These are phyloP conservation scores for Geopemphigus sp. DNA, from an alignment of 1,140 invertebrate species.

Conservation along the genomic window DNA sequence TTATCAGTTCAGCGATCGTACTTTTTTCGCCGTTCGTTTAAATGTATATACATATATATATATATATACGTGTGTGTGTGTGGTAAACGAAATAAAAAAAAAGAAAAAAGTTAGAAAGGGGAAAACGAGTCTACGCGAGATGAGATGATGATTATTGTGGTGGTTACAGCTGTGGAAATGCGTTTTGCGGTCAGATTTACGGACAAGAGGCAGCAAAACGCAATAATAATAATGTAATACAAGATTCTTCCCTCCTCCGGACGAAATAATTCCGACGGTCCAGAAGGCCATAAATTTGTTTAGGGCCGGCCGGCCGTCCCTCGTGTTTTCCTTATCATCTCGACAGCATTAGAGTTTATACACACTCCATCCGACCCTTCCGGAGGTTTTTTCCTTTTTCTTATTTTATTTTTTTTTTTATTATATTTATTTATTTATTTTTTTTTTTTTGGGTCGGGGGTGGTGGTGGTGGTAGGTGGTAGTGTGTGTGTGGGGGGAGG, in stretches of 20 bases:
- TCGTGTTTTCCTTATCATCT: conserved; percentile 48
- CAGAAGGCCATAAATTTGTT: conserved; percentile 49
- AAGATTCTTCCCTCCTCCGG: conserved; percentile 49
- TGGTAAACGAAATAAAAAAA: conserved; percentile 32
- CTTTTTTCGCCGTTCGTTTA: conserved; percentile 21
- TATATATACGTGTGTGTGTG: too few relatives aligned
- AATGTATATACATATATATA: conserved; percentile 11
- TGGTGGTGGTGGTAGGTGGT: too few relatives aligned
- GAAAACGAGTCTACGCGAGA: background rate
- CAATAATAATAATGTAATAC: conserved; percentile 50
- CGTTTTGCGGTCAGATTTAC: conserved; percentile 49
- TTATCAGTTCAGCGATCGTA: conserved; percentile 21
- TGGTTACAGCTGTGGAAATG: conserved; percentile 49
- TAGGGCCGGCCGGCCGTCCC: conserved; percentile 46
- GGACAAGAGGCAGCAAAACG: conserved; percentile 41
- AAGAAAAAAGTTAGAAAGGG: background rate
- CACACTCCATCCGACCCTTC: background rate
- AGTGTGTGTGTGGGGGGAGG: too few relatives aligned
- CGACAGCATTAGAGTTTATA: conserved; percentile 48
- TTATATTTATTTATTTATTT: too few relatives aligned
- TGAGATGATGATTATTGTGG: conserved; percentile 46
- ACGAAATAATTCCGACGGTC: conserved; percentile 49
- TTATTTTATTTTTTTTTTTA: background rate
- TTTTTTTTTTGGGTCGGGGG: too few relatives aligned
- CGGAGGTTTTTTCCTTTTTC: background rate